A percentile compares a stretch with the other conserved stretches of the same genome.
Conservation (phyloP, 2,113 vertebrate species). For the Climacteris rufus region DNA sequence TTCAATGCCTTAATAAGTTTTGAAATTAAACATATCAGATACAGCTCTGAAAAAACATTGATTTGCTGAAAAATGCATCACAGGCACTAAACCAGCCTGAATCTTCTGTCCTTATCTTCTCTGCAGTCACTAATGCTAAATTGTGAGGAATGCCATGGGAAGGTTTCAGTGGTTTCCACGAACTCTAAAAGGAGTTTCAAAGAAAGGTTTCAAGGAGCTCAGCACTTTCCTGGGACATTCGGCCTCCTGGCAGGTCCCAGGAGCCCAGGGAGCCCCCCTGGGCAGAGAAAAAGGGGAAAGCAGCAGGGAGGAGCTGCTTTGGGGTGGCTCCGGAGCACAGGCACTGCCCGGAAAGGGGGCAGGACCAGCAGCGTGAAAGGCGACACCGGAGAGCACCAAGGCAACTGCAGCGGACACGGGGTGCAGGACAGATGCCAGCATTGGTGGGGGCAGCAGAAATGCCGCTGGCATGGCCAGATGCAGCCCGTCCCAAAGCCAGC, state of each 20-base stretch:
- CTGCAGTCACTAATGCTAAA: neutral
- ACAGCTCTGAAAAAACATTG: neutral
- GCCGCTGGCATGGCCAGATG: neutral
- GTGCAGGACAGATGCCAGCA: neutral
- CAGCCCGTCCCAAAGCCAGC: neutral
- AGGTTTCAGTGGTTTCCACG: neutral
- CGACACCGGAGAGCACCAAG: neutral
- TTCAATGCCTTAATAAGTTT: neutral
- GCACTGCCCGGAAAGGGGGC: neutral
- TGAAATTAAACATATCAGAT: neutral
- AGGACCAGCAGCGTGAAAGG: neutral
- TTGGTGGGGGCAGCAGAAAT: neutral
- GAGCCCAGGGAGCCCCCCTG: no score
- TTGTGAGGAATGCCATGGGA: neutral
- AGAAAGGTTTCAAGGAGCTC: neutral
- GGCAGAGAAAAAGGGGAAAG: neutral
- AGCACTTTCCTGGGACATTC: neutral
- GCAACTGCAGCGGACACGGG: neutral
- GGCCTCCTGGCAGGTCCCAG: neutral
- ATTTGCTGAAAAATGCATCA: neutral
- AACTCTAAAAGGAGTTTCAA: neutral
- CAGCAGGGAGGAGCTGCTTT: neutral
- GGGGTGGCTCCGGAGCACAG: neutral
- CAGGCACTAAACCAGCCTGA: neutral
- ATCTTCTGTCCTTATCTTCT: neutral